Base-by-base conservation (phyloP, 2,797 vertebrate species). In the Graptemys geographica region DNA sequence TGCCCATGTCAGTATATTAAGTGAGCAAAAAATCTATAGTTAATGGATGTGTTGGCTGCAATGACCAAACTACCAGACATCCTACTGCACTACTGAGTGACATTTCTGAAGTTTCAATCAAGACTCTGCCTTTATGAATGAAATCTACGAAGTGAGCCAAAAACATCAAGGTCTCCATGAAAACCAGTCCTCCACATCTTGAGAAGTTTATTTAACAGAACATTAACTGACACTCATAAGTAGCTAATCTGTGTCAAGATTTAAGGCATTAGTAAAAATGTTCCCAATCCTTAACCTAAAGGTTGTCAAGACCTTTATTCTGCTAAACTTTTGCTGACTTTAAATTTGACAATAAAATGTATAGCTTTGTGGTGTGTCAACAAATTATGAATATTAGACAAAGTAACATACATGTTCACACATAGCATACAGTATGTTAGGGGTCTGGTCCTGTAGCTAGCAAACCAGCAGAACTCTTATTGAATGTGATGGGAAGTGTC, bases 61-160 rank as follows among this genome's bases (percentile, higher is more conserved):
- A 94, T 83, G 57, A 96, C 27, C 57, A 53, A 91, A 89, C 47
- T 88, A 88, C 56, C 79, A 96, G 92, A 86, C 93, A 95, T 95
- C 91, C 91, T 85, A 84, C 84, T 92, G 62, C 49, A 92, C 94
- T 96, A 95, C 81, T 93, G 81, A 96, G 90, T 83, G 93, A 94
- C 84, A 96, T 97, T 98, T 98, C 96, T 98, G 92, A 98, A 97
- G 96, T 95, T 97, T 97, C 94, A 97, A 87, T 97, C 85, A 93
- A 84, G 93, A 94, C 93, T 97, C 94, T 86, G 92, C 89, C 72
- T 93, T 91, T 93, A 85, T 79, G 56, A 95, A 97, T 93, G n/a
- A 94, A 94, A 94, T 87, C 92, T 86, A 79, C 86, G 78, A 95
- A 97, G 97, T 85, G 92, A 97, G 95, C 95, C 95, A 97, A 98